Conservation (phyloP, 92 coral and sea anemone genomes). For the Palythoa grandis region DNA sequence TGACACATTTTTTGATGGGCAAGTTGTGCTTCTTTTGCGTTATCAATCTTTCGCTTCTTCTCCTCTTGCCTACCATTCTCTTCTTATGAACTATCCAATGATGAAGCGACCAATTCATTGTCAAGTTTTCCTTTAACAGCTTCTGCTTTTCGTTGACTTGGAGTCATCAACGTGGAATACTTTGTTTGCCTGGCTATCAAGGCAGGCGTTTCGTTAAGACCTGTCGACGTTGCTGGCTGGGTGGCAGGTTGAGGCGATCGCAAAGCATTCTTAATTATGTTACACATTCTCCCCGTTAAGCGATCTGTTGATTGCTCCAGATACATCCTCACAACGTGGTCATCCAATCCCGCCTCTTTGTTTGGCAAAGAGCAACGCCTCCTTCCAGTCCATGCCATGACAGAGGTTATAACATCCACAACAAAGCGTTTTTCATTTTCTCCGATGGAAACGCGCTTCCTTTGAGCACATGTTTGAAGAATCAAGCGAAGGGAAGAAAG, state of each 20-base stretch:
- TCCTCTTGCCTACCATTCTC: slow-evolving; percentile 31
- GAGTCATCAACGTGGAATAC: slow-evolving; percentile 32
- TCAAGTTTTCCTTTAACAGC: slow-evolving; percentile 47
- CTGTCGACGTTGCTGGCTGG: slow-evolving; percentile 36
- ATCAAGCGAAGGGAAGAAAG: slow-evolving; percentile 5
- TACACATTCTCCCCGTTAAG: slow-evolving; percentile 38
- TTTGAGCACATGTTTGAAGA: slow-evolving; percentile 28
- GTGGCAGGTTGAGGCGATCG: slow-evolving; percentile 38
- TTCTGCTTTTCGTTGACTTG: slow-evolving; percentile 22
- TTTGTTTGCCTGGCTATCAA: slow-evolving; percentile 31
- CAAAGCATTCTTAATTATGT: slow-evolving; percentile 30
- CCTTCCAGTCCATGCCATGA: slow-evolving; percentile 46
- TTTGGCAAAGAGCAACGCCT: slow-evolving; percentile 22
- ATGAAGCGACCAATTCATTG: slow-evolving; percentile 18
- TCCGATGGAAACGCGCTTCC: slow-evolving; percentile 40
- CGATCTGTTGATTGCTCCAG: slow-evolving; percentile 49
- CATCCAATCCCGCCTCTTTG: slow-evolving; percentile 41
- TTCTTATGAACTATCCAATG: slow-evolving; percentile 25
- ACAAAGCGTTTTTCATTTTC: slow-evolving; percentile 49
- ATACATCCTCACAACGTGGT: slow-evolving; percentile 32
- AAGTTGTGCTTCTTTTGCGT: slow-evolving; percentile 52
- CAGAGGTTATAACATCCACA: slow-evolving; percentile 55
- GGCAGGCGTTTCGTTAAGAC: slow-evolving; percentile 23
- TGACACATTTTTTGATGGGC: slow-evolving; percentile 61
- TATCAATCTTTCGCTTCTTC: slow-evolving; percentile 30